Evolutionary conservation across 2,797 vertebrate species (phyloP).

Genomic region (Phalanger gymnotis): DNA sequence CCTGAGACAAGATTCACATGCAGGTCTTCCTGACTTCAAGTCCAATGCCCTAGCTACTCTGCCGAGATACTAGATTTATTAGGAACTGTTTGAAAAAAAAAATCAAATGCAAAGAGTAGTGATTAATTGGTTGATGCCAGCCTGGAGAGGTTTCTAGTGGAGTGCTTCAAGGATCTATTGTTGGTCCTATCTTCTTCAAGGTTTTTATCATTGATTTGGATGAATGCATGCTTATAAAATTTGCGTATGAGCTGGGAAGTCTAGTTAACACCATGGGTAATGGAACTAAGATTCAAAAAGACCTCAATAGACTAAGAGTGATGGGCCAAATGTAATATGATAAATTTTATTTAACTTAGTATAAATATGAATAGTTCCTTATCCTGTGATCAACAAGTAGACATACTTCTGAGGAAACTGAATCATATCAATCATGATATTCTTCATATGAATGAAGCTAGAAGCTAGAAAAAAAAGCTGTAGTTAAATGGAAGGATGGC

Average conservation of each 20-base stretch:
- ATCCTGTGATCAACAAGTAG: background rate
- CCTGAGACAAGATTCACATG: background rate
- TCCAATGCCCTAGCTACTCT: background rate
- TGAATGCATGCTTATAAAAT: background rate
- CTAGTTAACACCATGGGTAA: background rate
- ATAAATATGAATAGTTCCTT: background rate
- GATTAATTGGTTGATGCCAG: background rate
- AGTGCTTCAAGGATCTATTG: background rate
- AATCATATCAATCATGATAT: background rate
- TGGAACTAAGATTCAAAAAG: background rate
- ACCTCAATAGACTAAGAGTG: background rate
- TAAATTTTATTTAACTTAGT: background rate
- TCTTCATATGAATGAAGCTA: background rate
- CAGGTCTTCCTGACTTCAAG: background rate
- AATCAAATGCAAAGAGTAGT: background rate
- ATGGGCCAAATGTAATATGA: background rate
- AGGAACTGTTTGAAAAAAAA: background rate
- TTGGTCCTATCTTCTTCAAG: background rate
- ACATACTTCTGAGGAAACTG: background rate
- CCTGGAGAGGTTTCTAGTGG: background rate
- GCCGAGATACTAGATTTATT: background rate
- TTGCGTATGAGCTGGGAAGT: background rate
- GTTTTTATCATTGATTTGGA: background rate
- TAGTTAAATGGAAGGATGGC: background rate
- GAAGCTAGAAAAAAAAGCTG: background rate